Percentiles rank a stretch among this genome's conserved stretches.
phyloP scores from a whole-genome alignment of 2,797 vertebrate species.

The Discoglossus pictus region DNA sequence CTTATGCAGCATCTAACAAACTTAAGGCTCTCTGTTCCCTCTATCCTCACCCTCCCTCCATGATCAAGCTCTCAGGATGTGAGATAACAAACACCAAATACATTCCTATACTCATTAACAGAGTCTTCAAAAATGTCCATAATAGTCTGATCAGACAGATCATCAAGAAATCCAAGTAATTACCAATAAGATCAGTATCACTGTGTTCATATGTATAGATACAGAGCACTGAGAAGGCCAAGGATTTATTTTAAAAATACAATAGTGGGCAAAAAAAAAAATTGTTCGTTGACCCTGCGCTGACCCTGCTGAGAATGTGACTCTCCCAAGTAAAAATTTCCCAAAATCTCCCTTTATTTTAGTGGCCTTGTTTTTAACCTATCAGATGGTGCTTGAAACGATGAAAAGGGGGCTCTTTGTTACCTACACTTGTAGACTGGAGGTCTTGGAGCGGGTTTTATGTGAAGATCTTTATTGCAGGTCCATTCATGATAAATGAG shows the following conservation, averaged over 20 bases:
- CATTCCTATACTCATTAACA: too few species aligned
- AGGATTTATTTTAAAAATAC: too few species aligned
- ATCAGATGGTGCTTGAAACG: background rate
- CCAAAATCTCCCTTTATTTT: constrained; percentile 1
- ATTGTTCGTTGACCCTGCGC: constrained; percentile 1
- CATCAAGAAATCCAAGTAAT: constrained; percentile 9
- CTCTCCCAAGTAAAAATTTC: background rate
- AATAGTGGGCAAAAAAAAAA: constrained; percentile 18
- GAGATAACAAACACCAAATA: too few species aligned
- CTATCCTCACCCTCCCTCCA: too few species aligned
- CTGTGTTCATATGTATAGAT: too few species aligned
- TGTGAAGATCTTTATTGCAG: constrained; percentile 3
- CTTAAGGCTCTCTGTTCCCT: too few species aligned
- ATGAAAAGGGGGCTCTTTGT: background rate
- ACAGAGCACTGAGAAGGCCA: too few species aligned
- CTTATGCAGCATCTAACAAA: too few species aligned
- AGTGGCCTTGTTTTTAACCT: background rate
- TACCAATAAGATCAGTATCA: constrained; percentile 1
- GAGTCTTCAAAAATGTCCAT: too few species aligned
- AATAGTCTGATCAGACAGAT: too few species aligned
- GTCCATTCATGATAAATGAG: constrained; percentile 20
- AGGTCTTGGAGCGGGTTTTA: constrained; percentile 12
- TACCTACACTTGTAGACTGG: background rate
- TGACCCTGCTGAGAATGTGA: constrained; percentile 19
- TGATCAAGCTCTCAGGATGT: too few species aligned